Base-by-base conservation (phyloP, 2,113 vertebrate genomes). In the Sander lucioperca region DNA sequence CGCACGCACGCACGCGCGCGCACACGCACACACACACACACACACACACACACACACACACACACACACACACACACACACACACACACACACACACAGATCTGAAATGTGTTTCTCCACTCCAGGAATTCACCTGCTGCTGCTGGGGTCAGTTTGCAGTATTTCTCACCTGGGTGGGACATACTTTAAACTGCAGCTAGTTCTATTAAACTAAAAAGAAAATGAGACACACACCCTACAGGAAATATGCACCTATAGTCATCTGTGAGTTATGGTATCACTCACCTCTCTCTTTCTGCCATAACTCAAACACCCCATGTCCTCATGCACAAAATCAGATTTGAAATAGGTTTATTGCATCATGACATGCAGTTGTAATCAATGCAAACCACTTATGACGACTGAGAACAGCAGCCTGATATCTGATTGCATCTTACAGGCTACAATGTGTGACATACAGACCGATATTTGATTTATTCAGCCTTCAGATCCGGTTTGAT, bases 151-250 rank as follows among this genome's bases (percentile, higher is more conserved):
- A 50, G 13, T 61, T 45, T 78, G 77, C 65, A 58, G 85, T 70
- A 79, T 85, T 85, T 86, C 72, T 48, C 82, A 87, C 72, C 54
- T 1, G 3, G 27, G 23, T 39, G 77, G 56, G 84, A 79, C 86
- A 87, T 84, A 82, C 87, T 85, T 72, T 71, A 85, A 64, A 39
- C 33, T 79, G 50, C 59, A 72, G 69, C 68, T 56, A 48, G 11
- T 56, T 77, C 23, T 53, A 5, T 76, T 70, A 87, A 79, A 76
- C 30, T 23, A 45, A 80, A 21, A 64, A 19, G 45, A 36, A 8
- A 47, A 27, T 19, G 13, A 13, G 25, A 56, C 62, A 58, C 27
- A 33, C 8, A 27, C 57, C 4, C 43, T 45, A 10, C 10, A 27
- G 16, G 5, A 3, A 27, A 78, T 15, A 25, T 45, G 4, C 39